Evolutionary conservation across 2,888 invertebrate genomes (phyloP), one percentile per base, ranked within the genome.

Genomic region (Myopa tessellatipennis): DNA sequence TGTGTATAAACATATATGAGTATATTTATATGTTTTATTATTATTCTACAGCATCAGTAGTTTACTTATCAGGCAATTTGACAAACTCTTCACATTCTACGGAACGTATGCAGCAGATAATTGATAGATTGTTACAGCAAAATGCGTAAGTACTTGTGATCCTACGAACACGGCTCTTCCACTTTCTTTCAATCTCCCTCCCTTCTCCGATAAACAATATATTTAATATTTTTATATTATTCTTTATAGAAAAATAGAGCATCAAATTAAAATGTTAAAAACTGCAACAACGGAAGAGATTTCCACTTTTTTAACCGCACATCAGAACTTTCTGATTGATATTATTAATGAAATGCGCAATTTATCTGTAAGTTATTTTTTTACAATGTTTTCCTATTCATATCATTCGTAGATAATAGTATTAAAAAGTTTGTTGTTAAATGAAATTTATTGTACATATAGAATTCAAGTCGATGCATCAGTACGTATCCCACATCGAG

Each of bases 321-420:
- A 89, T 83, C 86, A 88, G 68, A 78, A 83, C 38, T 87, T 87
- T 76, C 78, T 89, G 14, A 82, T 86, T 60, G 85, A 85, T 60
- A 88, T 89, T 58, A 87, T 89, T 70, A 85, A 84, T 78, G 87
- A 89, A 80, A 86, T 89, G 84, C 85, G 88, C 16, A 85, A 83
- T 78, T 85, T 89, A 78, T 84, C 88, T 81, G 89, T 89, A 82
- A 82, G 77, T 77, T 74, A 16, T 40, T 34, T 26, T 61, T 10
- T 61, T n/a, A n/a, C 26, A 7, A 4, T 61, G 18, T 26, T 26
- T 61, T 26, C 4, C 4, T 26, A n/a, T n/a, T 18, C 5, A 26
- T 26, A 1, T 6, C 10, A 1, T 45, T 45, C 45, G 45, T 58
- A 14, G 5, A 69, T 7, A 40, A 8, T 50, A 26, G 12, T 70